Evolutionary conservation across 1,140 invertebrate species (phyloP).

Genomic region (Papilio polyxenes): DNA sequence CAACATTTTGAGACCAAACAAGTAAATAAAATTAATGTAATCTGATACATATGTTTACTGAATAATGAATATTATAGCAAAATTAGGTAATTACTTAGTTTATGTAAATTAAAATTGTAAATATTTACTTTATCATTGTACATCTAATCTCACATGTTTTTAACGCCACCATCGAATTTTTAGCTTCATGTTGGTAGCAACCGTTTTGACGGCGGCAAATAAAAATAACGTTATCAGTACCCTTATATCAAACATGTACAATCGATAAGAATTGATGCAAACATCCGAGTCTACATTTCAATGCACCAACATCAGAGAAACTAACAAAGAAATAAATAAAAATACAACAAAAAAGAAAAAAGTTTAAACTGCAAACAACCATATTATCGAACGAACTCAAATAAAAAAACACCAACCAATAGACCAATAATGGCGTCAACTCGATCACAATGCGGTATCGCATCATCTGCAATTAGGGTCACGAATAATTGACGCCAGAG

Average conservation of each 20-base stretch:
- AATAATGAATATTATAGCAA: too few relatives aligned
- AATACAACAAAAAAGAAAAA: constrained; percentile 54
- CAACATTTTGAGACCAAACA: not conserved
- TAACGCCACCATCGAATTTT: not conserved
- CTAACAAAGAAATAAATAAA: constrained; percentile 50
- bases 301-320: constrained; percentile 52
- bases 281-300: constrained; percentile 42
- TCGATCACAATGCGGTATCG: constrained; percentile 67
- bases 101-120: not conserved
- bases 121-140: not conserved
- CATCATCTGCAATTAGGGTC: constrained; percentile 79
- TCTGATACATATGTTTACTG: too few relatives aligned
- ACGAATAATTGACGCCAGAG: constrained; percentile 75
- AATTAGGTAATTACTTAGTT: not conserved
- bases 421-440: constrained; percentile 72
- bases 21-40: not conserved
- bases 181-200: not conserved
- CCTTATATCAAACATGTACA: constrained; percentile 16
- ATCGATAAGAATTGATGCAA: constrained; percentile 25
- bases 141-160: not conserved
- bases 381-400: constrained; percentile 47
- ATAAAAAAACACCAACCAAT: constrained; percentile 63
- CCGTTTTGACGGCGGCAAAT: not conserved
- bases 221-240: constrained; percentile 21
- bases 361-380: constrained; percentile 61